phyloP scores from a whole-genome alignment of 2,797 vertebrate species.

The Catharus ustulatus region DNA sequence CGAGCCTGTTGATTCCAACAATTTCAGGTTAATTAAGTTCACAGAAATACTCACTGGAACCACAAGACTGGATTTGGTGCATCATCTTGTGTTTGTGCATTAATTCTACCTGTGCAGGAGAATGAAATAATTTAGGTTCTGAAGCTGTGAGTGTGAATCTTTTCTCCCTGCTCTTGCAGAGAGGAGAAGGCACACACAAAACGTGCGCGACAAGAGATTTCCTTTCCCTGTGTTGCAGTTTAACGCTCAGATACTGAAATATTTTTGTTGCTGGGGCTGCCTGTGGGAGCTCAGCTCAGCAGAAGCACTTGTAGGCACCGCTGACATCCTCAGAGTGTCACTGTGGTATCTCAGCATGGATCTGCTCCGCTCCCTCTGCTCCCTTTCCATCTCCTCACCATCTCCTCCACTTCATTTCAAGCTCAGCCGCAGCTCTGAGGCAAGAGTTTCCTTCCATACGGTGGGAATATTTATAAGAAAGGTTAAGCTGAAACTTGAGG shows the following conservation, averaged over 20 bases:
- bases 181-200: background rate
- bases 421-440: background rate
- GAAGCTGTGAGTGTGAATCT: background rate
- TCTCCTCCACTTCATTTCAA: conserved; percentile 65
- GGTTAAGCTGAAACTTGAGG: background rate
- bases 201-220: background rate
- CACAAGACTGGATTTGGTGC: background rate
- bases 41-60: background rate
- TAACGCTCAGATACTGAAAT: too few species aligned
- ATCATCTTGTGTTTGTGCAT: background rate
- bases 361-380: background rate
- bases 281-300: background rate
- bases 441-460: rapidly evolving
- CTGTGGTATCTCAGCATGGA: background rate
- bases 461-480: background rate
- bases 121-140: background rate
- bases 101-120: background rate
- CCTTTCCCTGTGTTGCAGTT: rapidly evolving
- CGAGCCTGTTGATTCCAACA: rapidly evolving
- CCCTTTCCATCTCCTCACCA: conserved; percentile 70
- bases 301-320: background rate
- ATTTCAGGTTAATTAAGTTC: background rate
- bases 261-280: background rate
- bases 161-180: background rate
- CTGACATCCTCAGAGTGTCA: background rate